Base-by-base conservation (phyloP, 1,140 invertebrate species). In the Drosophila lowei region DNA sequence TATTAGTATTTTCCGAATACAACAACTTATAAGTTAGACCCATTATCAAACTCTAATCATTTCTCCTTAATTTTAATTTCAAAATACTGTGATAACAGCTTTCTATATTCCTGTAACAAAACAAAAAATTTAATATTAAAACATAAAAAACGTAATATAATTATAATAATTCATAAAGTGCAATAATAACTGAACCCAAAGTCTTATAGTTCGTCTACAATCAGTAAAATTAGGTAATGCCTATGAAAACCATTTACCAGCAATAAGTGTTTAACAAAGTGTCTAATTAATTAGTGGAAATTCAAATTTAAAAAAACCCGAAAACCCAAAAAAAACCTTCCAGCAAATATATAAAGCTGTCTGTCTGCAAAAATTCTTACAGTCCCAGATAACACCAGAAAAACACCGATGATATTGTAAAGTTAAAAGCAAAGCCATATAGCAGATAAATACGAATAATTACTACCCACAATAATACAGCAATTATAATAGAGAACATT, bases 1-100 rank as follows among this genome's bases (percentile, higher is more conserved):
- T 56, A 25, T 43, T 62, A 44, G 28, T 41, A 54, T 38, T 54
- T 38, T 49, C 3, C 3, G 30, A 25, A 41, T 18, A 2, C 5
- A 49, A 53, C 41, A 38, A 41, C 5, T 42, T 15, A 15, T 55
- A 13, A 42, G 38, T 43, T 54, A 4, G 6, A 43, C 21, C 16
- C 41, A 38, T 60, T 23, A 42, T 60, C 46, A 41, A 43, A 30
- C 41, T 56, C 13, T 41, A 15, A 57, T 48, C 2, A 13, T 23
- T 18, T 44, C 62, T 55, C n/a, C 25, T 15, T 47, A 74, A 55
- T 64, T 54, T 53, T 38, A 38, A 4, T 73, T 65, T 55, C 52
- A 83, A 86, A 88, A 70, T 75, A 88, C 81, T 86, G 81, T 86
- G 81, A 86, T 86, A 86, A 83, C 83, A 88, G 83, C 78, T 88